phyloP scores from a whole-genome alignment of 2,797 vertebrate species.

The Masticophis lateralis region DNA sequence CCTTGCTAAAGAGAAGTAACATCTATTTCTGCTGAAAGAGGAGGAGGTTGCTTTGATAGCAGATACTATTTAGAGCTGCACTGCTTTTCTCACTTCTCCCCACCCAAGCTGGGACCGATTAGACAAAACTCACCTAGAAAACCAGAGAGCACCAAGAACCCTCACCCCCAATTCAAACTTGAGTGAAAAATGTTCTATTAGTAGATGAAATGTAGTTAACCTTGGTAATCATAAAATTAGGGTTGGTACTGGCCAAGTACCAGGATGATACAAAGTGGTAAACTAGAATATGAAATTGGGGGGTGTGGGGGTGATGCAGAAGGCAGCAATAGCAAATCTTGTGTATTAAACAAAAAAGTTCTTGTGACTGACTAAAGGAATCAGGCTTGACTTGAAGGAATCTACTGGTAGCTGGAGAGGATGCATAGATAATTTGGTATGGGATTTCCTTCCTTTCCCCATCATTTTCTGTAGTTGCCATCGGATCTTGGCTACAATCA shows the following conservation, averaged over 20 bases:
- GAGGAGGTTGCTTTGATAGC: not conserved
- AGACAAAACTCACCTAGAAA: not conserved
- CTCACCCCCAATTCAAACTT: not conserved
- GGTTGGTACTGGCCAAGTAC: not conserved
- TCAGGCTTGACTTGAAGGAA: not conserved
- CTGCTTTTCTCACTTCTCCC: not conserved
- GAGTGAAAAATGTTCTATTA: not conserved
- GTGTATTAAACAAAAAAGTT: not conserved
- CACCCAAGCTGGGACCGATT: not conserved
- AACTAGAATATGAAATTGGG: not conserved
- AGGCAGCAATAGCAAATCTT: not conserved
- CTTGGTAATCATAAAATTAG: not conserved
- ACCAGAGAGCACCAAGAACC: not conserved
- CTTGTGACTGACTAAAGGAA: not conserved
- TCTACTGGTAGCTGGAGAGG: not conserved
- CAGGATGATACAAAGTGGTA: not conserved
- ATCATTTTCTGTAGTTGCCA: not conserved
- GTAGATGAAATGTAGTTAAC: not conserved
- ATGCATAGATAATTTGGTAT: not conserved
- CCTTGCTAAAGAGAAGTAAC: not conserved
- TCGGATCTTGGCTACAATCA: not conserved
- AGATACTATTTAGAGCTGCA: not conserved
- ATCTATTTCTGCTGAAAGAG: not conserved
- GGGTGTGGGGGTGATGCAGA: not conserved
- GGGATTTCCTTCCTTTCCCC: not conserved